A percentile compares a stretch with the other conserved stretches of the same genome.
Conservation (phyloP, 2,113 vertebrate genomes). For the Hiodon alosoides region DNA sequence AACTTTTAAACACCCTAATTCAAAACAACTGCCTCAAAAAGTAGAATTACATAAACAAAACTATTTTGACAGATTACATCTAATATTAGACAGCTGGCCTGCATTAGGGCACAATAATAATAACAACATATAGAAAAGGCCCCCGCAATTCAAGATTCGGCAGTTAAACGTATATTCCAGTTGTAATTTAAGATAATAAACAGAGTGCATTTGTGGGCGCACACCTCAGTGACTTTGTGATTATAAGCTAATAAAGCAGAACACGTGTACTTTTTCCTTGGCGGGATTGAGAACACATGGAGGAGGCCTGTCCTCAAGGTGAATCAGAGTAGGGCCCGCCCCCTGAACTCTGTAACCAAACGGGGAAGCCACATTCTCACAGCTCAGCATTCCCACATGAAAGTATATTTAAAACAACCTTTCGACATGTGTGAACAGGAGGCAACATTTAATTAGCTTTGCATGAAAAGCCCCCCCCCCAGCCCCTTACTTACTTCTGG, state of each 20-base stretch:
- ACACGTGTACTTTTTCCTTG: conserved; percentile 19
- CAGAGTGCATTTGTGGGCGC: conserved; percentile 28
- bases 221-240: conserved; percentile 35
- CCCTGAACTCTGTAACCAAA: background rate
- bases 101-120: conserved; percentile 41
- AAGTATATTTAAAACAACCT: background rate
- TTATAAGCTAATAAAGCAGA: conserved; percentile 31
- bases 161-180: conserved; percentile 34
- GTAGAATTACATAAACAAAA: conserved; percentile 41
- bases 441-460: conserved; percentile 17
- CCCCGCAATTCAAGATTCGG: conserved; percentile 23
- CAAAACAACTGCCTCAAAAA: conserved; percentile 44
- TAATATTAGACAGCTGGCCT: conserved; percentile 48
- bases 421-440: conserved; percentile 7
- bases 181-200: conserved; percentile 46
- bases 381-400: background rate
- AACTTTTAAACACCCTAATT: conserved; percentile 47
- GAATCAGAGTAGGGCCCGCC: background rate
- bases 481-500: background rate
- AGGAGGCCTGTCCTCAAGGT: background rate
- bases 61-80: conserved; percentile 42
- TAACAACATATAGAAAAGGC: conserved; percentile 23
- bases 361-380: background rate
- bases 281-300: conserved; percentile 37
- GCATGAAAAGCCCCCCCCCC: background rate